These are phyloP conservation scores for Dasyurus viverrinus DNA, from an alignment of 2,113 vertebrate species.

Conservation along the genomic window DNA sequence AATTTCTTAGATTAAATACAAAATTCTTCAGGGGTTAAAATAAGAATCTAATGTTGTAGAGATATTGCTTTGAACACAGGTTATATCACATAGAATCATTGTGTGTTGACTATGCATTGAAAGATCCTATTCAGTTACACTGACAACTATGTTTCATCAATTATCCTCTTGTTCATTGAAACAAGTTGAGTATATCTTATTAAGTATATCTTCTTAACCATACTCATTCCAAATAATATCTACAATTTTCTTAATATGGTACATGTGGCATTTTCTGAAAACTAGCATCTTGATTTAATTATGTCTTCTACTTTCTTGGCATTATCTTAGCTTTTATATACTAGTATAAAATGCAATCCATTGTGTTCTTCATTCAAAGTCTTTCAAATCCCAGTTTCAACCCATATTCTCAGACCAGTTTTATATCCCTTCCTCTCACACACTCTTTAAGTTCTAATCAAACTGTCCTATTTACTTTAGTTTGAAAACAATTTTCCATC, in stretches of 20 bases:
- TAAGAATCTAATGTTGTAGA: conserved; percentile 37
- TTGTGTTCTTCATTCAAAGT: no score
- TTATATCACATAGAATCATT: conserved; percentile 22
- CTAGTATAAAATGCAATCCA: no score
- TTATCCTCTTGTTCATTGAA: not conserved
- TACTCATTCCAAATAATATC: conserved; percentile 4
- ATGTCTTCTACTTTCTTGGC: not conserved
- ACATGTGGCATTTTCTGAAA: conserved; percentile 21
- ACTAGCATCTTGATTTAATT: not conserved
- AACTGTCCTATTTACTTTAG: no score
- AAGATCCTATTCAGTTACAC: conserved; percentile 6
- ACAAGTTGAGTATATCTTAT: conserved; percentile 7
- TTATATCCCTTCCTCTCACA: no score
- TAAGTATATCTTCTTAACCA: not conserved
- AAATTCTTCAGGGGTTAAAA: not conserved
- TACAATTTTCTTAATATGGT: conserved; percentile 11
- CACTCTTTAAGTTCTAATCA: no score
- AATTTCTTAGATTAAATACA: conserved; percentile 8
- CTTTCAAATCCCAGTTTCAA: no score
- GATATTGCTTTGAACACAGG: conserved; percentile 10
- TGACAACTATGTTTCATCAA: conserved; percentile 19
- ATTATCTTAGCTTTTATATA: no score
- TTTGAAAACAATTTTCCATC: no score
- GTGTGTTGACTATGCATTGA: not conserved
- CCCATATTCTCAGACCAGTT: no score